Conservation (phyloP, 2,113 vertebrate genomes). For the Myrmophylax atrothorax region DNA sequence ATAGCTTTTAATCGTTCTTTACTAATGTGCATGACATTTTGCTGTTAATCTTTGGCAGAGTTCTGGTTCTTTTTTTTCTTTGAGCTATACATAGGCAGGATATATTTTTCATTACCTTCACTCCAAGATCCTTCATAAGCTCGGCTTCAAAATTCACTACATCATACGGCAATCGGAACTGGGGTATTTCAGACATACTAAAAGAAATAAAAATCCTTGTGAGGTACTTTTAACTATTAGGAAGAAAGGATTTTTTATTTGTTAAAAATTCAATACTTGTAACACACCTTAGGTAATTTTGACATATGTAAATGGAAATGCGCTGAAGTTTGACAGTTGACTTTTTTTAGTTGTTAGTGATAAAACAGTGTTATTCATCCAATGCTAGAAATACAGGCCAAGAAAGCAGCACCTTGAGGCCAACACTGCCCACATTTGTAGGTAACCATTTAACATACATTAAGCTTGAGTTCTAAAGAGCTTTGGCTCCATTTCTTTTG, state of each 20-base stretch:
- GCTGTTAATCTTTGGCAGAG: conserved; percentile 76
- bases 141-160: conserved; percentile 89
- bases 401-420: background rate
- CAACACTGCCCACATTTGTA: background rate
- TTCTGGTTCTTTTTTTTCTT: conserved; percentile 55
- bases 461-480: background rate
- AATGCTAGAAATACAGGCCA: background rate
- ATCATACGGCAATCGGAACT: conserved; percentile 88
- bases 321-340: background rate
- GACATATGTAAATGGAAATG: background rate
- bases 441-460: background rate
- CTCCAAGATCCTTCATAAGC: conserved; percentile 91
- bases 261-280: background rate
- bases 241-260: background rate
- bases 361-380: background rate
- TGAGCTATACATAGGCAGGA: conserved; percentile 50
- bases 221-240: background rate
- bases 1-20: conserved; percentile 87
- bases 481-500: background rate
- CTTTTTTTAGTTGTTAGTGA: background rate
- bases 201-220: conserved; percentile 11
- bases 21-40: conserved; percentile 86
- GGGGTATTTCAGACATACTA: conserved; percentile 89
- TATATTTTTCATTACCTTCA: conserved; percentile 84
- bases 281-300: background rate